Evolutionary conservation across 2,888 invertebrate genomes (phyloP), one percentile per base, ranked within the genome.

Genomic region (Cosmorhoe ocellata): DNA sequence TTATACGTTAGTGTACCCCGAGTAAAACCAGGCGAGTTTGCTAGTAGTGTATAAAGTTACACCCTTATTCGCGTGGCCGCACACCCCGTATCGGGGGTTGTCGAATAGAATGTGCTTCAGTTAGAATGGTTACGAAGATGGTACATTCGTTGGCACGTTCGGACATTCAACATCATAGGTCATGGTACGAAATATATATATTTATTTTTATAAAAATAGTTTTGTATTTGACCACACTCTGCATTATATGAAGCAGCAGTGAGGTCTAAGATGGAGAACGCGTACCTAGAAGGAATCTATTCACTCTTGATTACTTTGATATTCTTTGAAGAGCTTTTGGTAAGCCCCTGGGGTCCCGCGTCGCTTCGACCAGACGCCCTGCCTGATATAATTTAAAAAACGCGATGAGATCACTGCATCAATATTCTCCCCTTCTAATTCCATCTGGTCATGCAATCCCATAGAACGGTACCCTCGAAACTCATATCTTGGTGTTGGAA

Each of bases 21-120:
- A 36, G 9, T 14, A 8, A 46, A 51, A 31, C 6, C 32, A 22
- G 18, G 40, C n/a, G 37, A 18, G 1, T 5, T 7, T n/a, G 24
- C 38, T 9, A 51, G 37, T 46, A 12, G 48, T 42, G 52, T 59
- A 61, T 57, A 57, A 54, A 44, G 57, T 61, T 59, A 59, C 61
- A 59, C 62, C 58, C 52, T 49, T 53, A 58, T 53, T 56, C 59
- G 62, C 56, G 50, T 56, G 56, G 50, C 50, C 56, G 41, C 57
- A 51, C 61, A 53, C 57, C 51, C 34, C 37, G 38, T 40, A 33
- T 36, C 27, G 39, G 48, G 54, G 56, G 44, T 43, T 50, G 41
- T 47, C 42, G 48, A 44, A 54, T 49, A 57, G 46, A 50, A 47
- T 43, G 51, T 42, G 51, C 51, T 51, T 52, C 50, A 52, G 56